These are phyloP conservation scores for Disparrhopalites patrizii DNA, from an alignment of 2,888 invertebrate species.

Conservation along the genomic window DNA sequence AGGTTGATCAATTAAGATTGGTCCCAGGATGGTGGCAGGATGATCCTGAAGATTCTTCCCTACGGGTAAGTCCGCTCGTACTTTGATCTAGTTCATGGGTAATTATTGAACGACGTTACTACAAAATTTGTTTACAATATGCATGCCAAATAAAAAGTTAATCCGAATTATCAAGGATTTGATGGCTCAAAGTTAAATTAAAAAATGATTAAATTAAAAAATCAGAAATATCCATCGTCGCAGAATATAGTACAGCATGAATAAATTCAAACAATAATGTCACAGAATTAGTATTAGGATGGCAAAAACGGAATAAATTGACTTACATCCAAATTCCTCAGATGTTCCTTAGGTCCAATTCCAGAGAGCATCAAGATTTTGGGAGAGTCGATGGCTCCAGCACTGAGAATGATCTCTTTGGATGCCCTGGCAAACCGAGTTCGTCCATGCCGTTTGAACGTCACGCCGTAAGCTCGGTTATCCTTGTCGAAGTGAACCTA, in stretches of 20 bases:
- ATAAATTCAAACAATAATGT: too few relatives aligned
- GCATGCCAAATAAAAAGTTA: neutral
- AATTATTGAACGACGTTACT: neutral
- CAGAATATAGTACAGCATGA: too few relatives aligned
- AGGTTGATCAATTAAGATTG: slow-evolving; percentile 35
- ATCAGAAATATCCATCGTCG: too few relatives aligned
- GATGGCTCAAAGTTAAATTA: neutral
- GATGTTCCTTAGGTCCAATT: slow-evolving; percentile 34
- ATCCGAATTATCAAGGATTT: neutral
- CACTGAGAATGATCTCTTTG: slow-evolving; percentile 84
- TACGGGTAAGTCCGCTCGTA: slow-evolving; percentile 36
- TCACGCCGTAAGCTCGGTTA: slow-evolving; percentile 75
- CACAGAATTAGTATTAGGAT: too few relatives aligned
- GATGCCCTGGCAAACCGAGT: slow-evolving; percentile 68
- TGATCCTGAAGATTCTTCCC: slow-evolving; percentile 45
- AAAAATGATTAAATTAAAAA: neutral
- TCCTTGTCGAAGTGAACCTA: slow-evolving; percentile 53
- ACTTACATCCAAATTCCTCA: slow-evolving; percentile 17
- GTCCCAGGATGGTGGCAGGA: slow-evolving; percentile 24
- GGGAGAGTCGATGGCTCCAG: slow-evolving; percentile 88
- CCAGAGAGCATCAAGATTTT: slow-evolving; percentile 55
- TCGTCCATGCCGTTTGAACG: slow-evolving; percentile 71
- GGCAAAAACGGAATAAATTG: too few relatives aligned
- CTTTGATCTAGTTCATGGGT: slow-evolving; percentile 28
- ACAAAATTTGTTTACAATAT: neutral